Evolutionary conservation across 2,113 vertebrate species (phyloP).

Genomic region (Stegostoma tigrinum): DNA sequence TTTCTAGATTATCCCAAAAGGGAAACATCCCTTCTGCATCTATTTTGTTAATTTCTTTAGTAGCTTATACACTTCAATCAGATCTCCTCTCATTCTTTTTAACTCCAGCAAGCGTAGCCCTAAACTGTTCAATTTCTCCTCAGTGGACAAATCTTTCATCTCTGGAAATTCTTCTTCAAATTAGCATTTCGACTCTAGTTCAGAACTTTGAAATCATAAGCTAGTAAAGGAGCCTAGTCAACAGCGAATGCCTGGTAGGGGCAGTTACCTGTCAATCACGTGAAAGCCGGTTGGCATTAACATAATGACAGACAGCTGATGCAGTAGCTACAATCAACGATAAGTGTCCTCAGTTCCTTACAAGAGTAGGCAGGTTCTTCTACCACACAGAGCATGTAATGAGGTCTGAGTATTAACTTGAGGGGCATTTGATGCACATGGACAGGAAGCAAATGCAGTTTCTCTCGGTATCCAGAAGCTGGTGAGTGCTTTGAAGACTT

Average conservation of each 20-base stretch:
- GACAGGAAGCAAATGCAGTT: too few relatives aligned
- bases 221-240: background rate
- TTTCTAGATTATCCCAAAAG: too few relatives aligned
- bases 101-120: too few relatives aligned
- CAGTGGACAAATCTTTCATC: too few relatives aligned
- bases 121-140: too few relatives aligned
- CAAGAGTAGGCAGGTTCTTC: background rate
- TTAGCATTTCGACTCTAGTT: background rate
- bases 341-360: background rate
- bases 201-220: background rate
- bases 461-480: too few relatives aligned
- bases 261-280: background rate
- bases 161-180: background rate
- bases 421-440: background rate
- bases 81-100: too few relatives aligned
- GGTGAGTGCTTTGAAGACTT: too few relatives aligned
- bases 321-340: background rate
- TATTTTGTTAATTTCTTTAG: too few relatives aligned
- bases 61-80: too few relatives aligned
- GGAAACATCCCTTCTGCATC: too few relatives aligned
- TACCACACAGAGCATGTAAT: background rate
- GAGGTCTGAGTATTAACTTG: background rate
- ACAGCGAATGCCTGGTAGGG: background rate
- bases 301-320: background rate
- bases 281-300: background rate